These are phyloP conservation scores for Silurus glanis DNA, from an alignment of 2,113 vertebrate species.

Conservation along the genomic window DNA sequence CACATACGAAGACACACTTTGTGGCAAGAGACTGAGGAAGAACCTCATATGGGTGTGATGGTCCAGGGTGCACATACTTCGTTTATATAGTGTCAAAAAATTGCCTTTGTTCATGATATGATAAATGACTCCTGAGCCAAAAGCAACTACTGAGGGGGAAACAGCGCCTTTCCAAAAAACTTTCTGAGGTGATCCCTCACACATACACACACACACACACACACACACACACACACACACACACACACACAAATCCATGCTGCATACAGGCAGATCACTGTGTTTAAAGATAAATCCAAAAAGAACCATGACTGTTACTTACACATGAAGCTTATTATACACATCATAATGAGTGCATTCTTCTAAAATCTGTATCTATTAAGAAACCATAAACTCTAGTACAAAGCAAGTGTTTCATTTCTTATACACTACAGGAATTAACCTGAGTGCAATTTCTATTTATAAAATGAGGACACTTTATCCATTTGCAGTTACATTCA, in stretches of 20 bases:
- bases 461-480: neutral
- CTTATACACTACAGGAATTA: neutral
- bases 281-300: neutral
- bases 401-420: neutral
- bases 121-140: slow-evolving; percentile 55
- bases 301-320: no score
- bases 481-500: neutral
- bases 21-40: no score
- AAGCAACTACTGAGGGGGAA: slow-evolving; percentile 17
- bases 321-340: no score
- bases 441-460: neutral
- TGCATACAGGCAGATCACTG: neutral
- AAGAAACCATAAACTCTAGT: neutral
- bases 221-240: neutral
- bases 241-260: neutral
- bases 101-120: slow-evolving; percentile 36
- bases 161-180: neutral
- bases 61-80: neutral
- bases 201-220: neutral
- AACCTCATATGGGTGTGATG: no score
- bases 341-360: no score
- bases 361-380: neutral
- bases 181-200: neutral
- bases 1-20: no score
- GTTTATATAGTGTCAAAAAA: no score